A percentile compares a stretch with the other conserved stretches of the same genome.
These are phyloP conservation scores for Hemibagrus guttatus DNA, from an alignment of 2,797 vertebrate species.

Conservation along the genomic window DNA sequence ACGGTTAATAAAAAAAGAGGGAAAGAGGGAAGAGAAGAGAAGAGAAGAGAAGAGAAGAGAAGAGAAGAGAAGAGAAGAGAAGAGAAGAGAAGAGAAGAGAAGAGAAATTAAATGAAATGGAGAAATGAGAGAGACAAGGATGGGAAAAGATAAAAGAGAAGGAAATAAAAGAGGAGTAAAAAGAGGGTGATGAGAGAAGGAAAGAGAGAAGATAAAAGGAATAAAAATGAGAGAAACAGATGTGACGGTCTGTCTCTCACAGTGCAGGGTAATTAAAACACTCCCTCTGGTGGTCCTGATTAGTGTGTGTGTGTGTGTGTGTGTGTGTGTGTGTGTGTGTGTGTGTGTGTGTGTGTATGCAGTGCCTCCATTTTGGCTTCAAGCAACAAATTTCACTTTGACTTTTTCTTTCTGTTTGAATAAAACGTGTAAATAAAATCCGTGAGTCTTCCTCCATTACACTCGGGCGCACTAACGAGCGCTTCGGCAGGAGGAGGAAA, in stretches of 20 bases:
- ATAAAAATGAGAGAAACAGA: slow-evolving; percentile 5
- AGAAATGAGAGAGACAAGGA: not conserved
- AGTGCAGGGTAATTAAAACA: slow-evolving; percentile 46
- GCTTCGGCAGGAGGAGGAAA: not conserved
- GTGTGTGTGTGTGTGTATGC: slow-evolving; percentile 4
- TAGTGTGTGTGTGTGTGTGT: slow-evolving; percentile 16
- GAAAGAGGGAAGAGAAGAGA: not conserved
- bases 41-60: not conserved
- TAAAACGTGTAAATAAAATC: not conserved
- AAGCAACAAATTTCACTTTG: not conserved
- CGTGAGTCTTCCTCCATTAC: not conserved
- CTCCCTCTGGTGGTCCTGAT: slow-evolving; percentile 46
- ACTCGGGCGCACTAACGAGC: not conserved
- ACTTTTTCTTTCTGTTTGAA: not conserved
- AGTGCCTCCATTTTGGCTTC: not conserved
- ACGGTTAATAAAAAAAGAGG: not conserved
- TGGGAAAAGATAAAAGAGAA: not conserved
- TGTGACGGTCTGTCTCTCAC: slow-evolving; percentile 16
- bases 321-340: slow-evolving; percentile 12
- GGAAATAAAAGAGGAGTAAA: not conserved
- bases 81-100: not conserved
- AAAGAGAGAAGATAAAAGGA: not conserved
- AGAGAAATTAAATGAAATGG: not conserved
- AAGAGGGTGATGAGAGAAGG: not conserved
- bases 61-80: not conserved